These are phyloP conservation scores for Nemurella pictetii DNA, from an alignment of 2,888 invertebrate species.

Conservation along the genomic window DNA sequence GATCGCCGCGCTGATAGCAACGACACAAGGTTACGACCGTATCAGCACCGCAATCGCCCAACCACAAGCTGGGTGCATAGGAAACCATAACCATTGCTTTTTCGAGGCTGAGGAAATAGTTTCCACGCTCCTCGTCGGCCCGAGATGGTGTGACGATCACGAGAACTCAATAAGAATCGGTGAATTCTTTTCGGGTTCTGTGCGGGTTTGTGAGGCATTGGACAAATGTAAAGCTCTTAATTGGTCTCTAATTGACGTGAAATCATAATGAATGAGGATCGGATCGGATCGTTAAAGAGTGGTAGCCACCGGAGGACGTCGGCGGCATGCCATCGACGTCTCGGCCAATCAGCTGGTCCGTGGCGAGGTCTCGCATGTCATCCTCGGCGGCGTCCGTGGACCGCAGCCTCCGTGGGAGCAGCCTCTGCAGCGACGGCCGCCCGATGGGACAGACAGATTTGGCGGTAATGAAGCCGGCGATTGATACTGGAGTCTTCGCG, in stretches of 20 bases:
- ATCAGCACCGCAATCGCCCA: not conserved
- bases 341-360: too few relatives aligned
- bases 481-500: too few relatives aligned
- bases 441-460: too few relatives aligned
- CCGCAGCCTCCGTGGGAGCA: too few relatives aligned
- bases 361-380: not conserved
- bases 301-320: not conserved
- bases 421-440: too few relatives aligned
- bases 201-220: too few relatives aligned
- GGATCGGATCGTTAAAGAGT: not conserved
- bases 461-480: too few relatives aligned
- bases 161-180: not conserved
- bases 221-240: slow-evolving; percentile 7
- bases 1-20: not conserved
- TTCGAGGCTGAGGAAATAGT: not conserved
- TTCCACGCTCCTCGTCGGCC: not conserved
- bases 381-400: too few relatives aligned
- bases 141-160: not conserved
- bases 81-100: not conserved
- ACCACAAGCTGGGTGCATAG: not conserved
- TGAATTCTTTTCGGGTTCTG: not conserved
- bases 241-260: slow-evolving; percentile 16
- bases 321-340: not conserved
- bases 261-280: not conserved
- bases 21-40: not conserved